Evolutionary conservation across 2,888 invertebrate genomes (phyloP).

Genomic region (Xestia rhomboidea): DNA sequence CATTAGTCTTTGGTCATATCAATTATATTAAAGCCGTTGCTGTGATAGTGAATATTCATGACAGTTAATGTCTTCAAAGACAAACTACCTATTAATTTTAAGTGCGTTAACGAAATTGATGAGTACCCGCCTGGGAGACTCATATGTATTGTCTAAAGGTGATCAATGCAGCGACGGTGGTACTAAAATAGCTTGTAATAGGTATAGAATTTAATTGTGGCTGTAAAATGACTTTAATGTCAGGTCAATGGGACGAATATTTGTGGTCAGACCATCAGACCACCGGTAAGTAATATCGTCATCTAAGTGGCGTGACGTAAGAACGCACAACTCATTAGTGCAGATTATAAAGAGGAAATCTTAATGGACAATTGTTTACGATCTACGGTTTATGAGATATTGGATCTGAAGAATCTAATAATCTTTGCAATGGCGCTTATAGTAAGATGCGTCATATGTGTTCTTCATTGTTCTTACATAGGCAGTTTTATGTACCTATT

Average conservation of each 20-base stretch:
- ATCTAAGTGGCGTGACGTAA: neutral
- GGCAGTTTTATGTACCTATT: no score
- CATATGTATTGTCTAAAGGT: conserved; percentile 33
- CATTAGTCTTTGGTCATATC: conserved; percentile 17
- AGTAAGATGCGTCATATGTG: no score
- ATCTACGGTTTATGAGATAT: neutral
- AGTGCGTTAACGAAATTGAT: conserved; percentile 30
- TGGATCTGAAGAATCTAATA: neutral
- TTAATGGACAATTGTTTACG: neutral
- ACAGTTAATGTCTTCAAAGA: conserved; percentile 12
- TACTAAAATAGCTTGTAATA: conserved; percentile 40
- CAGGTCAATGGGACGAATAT: conserved; percentile 30
- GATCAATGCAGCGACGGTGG: conserved; percentile 16
- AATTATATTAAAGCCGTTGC: conserved; percentile 42
- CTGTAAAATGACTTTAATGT: conserved; percentile 42
- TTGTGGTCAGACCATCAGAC: conserved; percentile 23
- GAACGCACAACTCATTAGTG: neutral
- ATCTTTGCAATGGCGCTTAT: neutral
- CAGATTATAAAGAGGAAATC: neutral
- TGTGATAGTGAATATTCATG: conserved; percentile 60
- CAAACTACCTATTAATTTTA: conserved; percentile 48
- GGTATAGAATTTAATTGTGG: conserved; percentile 35
- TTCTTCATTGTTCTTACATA: no score
- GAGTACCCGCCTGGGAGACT: conserved; percentile 23
- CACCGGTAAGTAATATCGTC: conserved; percentile 4